phyloP scores from a whole-genome alignment of 1,140 invertebrate species.

The Euwallacea similis region DNA sequence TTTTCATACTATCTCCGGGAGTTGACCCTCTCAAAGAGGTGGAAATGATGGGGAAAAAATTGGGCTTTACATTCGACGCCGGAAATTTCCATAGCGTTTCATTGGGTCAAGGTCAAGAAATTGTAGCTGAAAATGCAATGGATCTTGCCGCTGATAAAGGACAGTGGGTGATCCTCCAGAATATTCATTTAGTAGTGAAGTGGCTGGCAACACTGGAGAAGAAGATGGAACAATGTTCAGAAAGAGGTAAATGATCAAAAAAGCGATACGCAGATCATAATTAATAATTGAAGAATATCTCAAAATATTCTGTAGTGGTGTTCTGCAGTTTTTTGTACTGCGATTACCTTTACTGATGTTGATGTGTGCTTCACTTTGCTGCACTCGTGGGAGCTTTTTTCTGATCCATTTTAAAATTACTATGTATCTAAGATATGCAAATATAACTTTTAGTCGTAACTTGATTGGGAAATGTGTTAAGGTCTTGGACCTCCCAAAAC shows the following conservation, averaged over 20 bases:
- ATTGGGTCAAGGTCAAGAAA: conserved; percentile 92
- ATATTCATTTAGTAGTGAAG: conserved; percentile 87
- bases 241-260: conserved; percentile 61
- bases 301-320: background rate
- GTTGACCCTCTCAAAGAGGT: conserved; percentile 93
- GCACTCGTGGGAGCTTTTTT: too few relatives aligned
- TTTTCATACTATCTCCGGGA: conserved; percentile 94
- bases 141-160: conserved; percentile 74
- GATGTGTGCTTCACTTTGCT: too few relatives aligned
- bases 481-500: too few relatives aligned
- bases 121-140: conserved; percentile 86
- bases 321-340: too few relatives aligned
- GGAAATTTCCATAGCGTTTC: conserved; percentile 92
- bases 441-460: too few relatives aligned
- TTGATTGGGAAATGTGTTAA: too few relatives aligned
- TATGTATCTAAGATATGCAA: too few relatives aligned
- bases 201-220: conserved; percentile 90
- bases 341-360: too few relatives aligned
- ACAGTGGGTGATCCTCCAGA: conserved; percentile 92
- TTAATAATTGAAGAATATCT: background rate
- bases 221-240: conserved; percentile 79
- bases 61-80: conserved; percentile 80
- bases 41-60: conserved; percentile 73
- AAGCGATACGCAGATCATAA: background rate
- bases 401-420: too few relatives aligned